phyloP scores from a whole-genome alignment of 2,888 invertebrate species.

The Lymantria dispar region DNA sequence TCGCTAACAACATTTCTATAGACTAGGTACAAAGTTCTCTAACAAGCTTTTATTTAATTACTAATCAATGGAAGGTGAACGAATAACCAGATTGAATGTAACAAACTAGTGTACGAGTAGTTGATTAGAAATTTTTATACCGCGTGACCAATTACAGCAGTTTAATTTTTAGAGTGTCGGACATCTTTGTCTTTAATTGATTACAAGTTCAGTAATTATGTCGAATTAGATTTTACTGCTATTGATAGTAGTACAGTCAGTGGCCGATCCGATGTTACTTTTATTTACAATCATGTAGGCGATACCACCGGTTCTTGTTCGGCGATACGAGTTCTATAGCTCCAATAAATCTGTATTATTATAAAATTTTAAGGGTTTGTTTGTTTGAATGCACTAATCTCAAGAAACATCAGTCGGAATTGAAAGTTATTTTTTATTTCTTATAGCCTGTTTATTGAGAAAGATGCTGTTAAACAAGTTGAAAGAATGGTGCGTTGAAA shows the following conservation, averaged over 20 bases:
- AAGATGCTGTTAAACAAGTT: too few relatives aligned
- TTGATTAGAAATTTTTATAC: conserved; percentile 26
- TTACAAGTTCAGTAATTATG: background rate
- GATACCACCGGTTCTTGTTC: background rate
- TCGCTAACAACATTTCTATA: background rate
- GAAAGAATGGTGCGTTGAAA: too few relatives aligned
- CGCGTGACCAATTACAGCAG: conserved; percentile 24
- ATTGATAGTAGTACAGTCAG: background rate
- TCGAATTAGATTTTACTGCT: background rate
- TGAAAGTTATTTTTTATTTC: too few relatives aligned
- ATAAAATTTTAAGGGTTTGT: too few relatives aligned
- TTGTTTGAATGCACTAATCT: too few relatives aligned
- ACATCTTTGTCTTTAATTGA: conserved; percentile 11
- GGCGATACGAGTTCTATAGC: too few relatives aligned
- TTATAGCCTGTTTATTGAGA: too few relatives aligned
- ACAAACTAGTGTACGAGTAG: conserved; percentile 10
- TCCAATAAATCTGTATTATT: too few relatives aligned
- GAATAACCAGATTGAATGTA: conserved; percentile 17
- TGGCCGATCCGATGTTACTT: background rate
- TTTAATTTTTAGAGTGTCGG: conserved; percentile 22
- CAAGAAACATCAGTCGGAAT: too few relatives aligned
- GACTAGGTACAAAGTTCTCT: background rate
- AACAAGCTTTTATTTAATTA: background rate
- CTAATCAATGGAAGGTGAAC: conserved; percentile 5
- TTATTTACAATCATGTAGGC: too few relatives aligned